phyloP scores from a whole-genome alignment of 2,797 vertebrate genomes.

The Nyctibius grandis region DNA sequence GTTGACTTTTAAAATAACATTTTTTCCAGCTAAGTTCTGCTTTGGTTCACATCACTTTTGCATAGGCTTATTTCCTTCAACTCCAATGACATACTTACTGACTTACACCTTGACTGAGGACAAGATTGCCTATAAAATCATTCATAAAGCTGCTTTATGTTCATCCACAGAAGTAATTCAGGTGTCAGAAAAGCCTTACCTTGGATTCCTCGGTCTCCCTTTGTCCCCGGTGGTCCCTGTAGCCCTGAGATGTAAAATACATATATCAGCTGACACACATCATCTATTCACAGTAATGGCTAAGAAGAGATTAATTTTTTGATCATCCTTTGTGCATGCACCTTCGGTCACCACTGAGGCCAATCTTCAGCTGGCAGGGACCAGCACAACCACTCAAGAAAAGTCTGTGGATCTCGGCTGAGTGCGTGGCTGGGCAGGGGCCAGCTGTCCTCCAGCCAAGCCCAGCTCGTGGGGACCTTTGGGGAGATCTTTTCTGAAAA shows the following conservation, averaged over 20 bases:
- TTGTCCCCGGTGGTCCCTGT: conserved; percentile 26
- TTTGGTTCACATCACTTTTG: not conserved
- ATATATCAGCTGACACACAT: conserved; percentile 12
- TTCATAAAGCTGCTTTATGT: conserved; percentile 27
- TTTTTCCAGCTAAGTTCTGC: not conserved
- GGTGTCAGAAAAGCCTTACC: conserved; percentile 46
- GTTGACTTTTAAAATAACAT: not conserved
- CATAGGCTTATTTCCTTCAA: not conserved
- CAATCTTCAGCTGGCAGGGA: not conserved
- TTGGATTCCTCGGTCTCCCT: conserved; percentile 47
- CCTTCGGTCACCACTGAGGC: not conserved
- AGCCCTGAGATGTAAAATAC: conserved; percentile 45
- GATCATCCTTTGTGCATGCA: not conserved
- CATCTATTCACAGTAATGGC: not conserved
- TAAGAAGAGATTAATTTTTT: not conserved
- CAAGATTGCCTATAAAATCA: conserved; percentile 32
- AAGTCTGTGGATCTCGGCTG: not conserved
- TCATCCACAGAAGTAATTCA: not conserved
- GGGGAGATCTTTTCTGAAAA: not conserved
- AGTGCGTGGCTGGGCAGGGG: not conserved
- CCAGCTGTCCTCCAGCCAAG: conserved; percentile 28
- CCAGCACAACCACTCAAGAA: not conserved
- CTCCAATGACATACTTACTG: not conserved
- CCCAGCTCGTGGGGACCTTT: not conserved
- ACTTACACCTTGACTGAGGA: not conserved